Evolutionary conservation across 2,888 invertebrate genomes (phyloP).

Genomic region (Asteroscopus sphinx): DNA sequence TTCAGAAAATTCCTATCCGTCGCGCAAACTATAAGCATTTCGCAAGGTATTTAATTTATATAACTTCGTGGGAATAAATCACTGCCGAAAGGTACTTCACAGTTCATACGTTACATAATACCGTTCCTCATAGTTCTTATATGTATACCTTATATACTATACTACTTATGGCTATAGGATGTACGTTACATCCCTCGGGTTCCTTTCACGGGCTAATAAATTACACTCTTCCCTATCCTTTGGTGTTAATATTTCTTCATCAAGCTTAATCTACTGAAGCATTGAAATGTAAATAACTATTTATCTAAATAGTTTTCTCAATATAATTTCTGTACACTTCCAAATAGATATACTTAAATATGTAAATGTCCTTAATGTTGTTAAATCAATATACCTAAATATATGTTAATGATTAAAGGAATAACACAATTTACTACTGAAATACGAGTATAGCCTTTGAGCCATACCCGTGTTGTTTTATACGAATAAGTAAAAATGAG

Average conservation of each 20-base stretch:
- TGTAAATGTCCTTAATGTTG: not conserved
- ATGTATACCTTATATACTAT: constrained; percentile 1
- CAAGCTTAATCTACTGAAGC: constrained; percentile 22
- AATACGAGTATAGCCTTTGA: not conserved
- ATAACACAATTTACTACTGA: not conserved
- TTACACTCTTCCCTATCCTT: constrained; percentile 32
- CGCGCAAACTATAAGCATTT: constrained; percentile 9
- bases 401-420: not conserved
- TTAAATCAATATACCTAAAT: not conserved
- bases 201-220: constrained; percentile 42
- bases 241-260: constrained; percentile 50
- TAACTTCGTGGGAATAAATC: constrained; percentile 33
- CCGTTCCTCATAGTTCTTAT: constrained; percentile 9
- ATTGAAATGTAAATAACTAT: constrained; percentile 24
- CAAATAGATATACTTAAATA: not conserved
- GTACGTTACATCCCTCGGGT: constrained; percentile 22
- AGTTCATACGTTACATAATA: constrained; percentile 18
- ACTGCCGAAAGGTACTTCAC: constrained; percentile 26
- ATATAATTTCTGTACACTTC: not conserved
- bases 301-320: not conserved
- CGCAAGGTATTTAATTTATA: constrained; percentile 19
- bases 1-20: constrained; percentile 32
- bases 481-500: too few relatives aligned
- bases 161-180: not conserved
- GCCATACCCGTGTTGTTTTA: too few relatives aligned